Percentiles rank a stretch among this genome's conserved stretches.
These are phyloP conservation scores for Crenuchus spilurus DNA, from an alignment of 2,797 vertebrate species.

Conservation along the genomic window DNA sequence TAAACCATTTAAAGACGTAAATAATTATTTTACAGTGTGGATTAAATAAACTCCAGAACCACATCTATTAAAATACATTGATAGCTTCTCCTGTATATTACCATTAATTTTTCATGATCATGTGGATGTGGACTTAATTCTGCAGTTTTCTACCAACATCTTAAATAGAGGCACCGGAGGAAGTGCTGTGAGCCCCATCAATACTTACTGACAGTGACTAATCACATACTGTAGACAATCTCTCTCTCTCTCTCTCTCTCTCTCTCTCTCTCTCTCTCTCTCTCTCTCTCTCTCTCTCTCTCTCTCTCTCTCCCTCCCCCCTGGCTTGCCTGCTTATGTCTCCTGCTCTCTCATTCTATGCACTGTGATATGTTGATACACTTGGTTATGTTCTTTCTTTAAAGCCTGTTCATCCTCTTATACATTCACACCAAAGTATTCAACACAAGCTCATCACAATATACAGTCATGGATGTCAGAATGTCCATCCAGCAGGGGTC, in stretches of 20 bases:
- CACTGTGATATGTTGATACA: background rate
- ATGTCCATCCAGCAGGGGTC: conserved; percentile 78
- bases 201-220: background rate
- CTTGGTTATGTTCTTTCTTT: conserved; percentile 12
- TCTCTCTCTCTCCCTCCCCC: background rate
- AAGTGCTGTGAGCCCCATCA: background rate
- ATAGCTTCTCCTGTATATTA: no score
- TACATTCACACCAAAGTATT: background rate
- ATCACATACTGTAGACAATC: background rate
- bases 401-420: background rate
- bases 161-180: background rate
- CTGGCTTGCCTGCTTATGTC: no score
- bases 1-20: no score
- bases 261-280: background rate
- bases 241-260: background rate
- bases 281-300: background rate
- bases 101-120: background rate
- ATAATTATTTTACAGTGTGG: no score
- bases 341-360: background rate
- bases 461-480: conserved; percentile 19
- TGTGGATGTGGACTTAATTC: background rate
- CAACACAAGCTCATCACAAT: conserved; percentile 1
- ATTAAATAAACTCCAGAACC: no score
- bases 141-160: background rate
- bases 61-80: no score